Evolutionary conservation across 2,888 invertebrate genomes (phyloP), one percentile per base, ranked within the genome.

Genomic region (Ichneumoninae sp.): DNA sequence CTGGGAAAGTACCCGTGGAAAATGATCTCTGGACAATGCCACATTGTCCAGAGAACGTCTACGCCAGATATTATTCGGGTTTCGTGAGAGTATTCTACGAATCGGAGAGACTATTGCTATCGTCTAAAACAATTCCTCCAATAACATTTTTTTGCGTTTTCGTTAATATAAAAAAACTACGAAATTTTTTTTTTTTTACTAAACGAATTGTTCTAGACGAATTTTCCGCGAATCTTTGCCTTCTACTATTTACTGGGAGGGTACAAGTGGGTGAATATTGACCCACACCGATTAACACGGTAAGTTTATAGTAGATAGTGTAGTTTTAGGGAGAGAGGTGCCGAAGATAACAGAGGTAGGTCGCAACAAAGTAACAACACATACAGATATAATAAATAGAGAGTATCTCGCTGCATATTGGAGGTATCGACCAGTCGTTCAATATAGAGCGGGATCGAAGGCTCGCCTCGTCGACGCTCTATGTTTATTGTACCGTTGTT

Each of bases 1-100:
- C 77, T 71, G 52, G 77, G 60, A 71, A 81, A 76, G 44, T 54
- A 50, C 22, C 8, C 22, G 50, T 44, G 44, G 26, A 57, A 63
- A 66, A 73, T n/a, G 0, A n/a, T 40, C 47, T 50, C 77, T 81
- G 74, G 74, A 77, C 54, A 74, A 30, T 19, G 22, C 3, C 7
- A 3, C 22, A 54, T 22, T 54, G 8, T 54, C 22, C 33, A 6
- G 54, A 19, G 10, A 22, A 54, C 19, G 22, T 54, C 7, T 22
- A 19, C 54, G 19, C 22, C 22, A 19, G 54, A 54, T 52, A 52
- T 33, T 54, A 3, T 8, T 4, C 57, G 26, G 13, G 22, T 13
- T 4, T 4, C 57, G 4, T 13, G 57, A 57, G 4, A 26, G 1
- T 13, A 57, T 57, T 57, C 3, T 13, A 13, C 22, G 26, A 57